Percentiles rank a stretch among this genome's conserved stretches.
Evolutionary conservation across 2,797 vertebrate species (phyloP).

Genomic region (Leptoclinus maculatus): DNA sequence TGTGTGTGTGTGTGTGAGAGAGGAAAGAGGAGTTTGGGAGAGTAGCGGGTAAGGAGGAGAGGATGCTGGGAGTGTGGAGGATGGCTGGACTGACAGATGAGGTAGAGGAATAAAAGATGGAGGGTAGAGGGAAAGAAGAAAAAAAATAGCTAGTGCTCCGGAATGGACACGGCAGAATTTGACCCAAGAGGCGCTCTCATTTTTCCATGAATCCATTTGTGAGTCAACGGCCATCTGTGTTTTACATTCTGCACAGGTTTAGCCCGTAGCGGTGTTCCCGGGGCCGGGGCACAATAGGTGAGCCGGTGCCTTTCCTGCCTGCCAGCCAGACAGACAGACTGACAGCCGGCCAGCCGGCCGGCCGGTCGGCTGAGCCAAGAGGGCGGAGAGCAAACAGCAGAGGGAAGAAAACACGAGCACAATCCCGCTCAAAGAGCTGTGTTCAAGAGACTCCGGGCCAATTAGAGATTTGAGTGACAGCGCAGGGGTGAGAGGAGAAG

Average conservation of each 20-base stretch:
- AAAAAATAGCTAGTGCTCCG: slow-evolving; percentile 15
- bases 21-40: slow-evolving; percentile 19
- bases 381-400: slow-evolving; percentile 44
- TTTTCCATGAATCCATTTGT: slow-evolving; percentile 72
- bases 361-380: slow-evolving; percentile 31
- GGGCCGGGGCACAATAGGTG: slow-evolving; percentile 62
- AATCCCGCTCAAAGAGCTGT: slow-evolving; percentile 62
- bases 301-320: slow-evolving; percentile 51
- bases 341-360: slow-evolving; percentile 41
- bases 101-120: slow-evolving; percentile 24
- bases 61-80: slow-evolving; percentile 19
- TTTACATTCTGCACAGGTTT: slow-evolving; percentile 75
- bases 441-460: slow-evolving; percentile 72
- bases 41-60: slow-evolving; percentile 4
- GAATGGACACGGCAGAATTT: slow-evolving; percentile 48
- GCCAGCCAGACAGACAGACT: slow-evolving; percentile 28
- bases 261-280: slow-evolving; percentile 62
- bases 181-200: slow-evolving; percentile 58
- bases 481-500: slow-evolving; percentile 45
- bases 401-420: slow-evolving; percentile 49
- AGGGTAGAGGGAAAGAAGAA: background rate
- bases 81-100: slow-evolving; percentile 54
- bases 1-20: background rate
- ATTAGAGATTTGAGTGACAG: slow-evolving; percentile 82
- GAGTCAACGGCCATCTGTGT: slow-evolving; percentile 79